Evolutionary conservation across 2,888 invertebrate species (phyloP).

Genomic region (Zhengitettix transpicula): DNA sequence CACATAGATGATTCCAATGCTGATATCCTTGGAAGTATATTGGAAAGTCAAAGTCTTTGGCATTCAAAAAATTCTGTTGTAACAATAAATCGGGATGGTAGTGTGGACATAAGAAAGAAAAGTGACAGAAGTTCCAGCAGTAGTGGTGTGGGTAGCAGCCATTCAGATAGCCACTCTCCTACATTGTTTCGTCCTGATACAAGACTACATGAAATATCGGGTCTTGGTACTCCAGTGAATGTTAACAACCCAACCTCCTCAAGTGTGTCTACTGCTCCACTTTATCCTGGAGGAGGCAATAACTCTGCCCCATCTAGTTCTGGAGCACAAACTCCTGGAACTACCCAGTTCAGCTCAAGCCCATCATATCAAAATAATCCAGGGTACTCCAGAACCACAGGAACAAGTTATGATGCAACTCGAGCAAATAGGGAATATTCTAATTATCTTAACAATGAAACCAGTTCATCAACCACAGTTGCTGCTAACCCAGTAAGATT

Average conservation of each 20-base stretch:
- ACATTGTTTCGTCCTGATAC: conserved; percentile 2
- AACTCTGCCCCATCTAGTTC: conserved; percentile 14
- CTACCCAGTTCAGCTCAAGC: conserved; percentile 1
- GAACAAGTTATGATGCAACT: background rate
- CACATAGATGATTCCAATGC: conserved; percentile 4
- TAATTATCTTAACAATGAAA: conserved; percentile 10
- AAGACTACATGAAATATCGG: conserved; percentile 1
- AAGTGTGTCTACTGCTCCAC: conserved; percentile 34
- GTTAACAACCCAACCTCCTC: conserved; percentile 10
- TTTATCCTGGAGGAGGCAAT: conserved; percentile 32
- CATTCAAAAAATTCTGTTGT: conserved; percentile 45
- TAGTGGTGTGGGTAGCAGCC: background rate
- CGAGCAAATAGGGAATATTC: conserved; percentile 10
- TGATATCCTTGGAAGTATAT: conserved; percentile 51
- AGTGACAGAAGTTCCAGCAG: conserved; percentile 5
- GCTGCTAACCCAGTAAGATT: conserved; percentile 16
- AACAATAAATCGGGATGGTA: conserved; percentile 43
- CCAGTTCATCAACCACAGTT: conserved; percentile 1
- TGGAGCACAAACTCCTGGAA: conserved; percentile 24
- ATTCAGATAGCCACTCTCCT: background rate
- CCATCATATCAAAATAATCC: background rate
- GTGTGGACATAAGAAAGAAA: conserved; percentile 32
- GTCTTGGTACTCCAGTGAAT: conserved; percentile 4
- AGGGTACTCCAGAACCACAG: background rate
- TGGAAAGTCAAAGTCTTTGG: conserved; percentile 51